phyloP scores from a whole-genome alignment of 2,888 invertebrate species.

The Archaeoteleia sp. region DNA sequence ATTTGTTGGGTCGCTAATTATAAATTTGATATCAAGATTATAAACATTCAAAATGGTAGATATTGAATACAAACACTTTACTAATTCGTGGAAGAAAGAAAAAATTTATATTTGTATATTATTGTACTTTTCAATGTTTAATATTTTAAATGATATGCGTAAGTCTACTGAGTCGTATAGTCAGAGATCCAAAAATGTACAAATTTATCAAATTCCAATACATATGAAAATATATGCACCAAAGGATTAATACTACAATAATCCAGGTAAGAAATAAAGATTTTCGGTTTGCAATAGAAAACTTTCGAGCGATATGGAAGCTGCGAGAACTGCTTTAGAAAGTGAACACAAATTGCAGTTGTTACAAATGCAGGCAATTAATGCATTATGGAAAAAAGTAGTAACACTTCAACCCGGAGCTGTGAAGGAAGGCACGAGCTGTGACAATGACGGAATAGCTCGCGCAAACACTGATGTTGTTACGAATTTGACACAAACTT shows the following conservation, averaged over 20 bases:
- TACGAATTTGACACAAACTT: slow-evolving; percentile 85
- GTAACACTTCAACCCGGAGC: slow-evolving; percentile 79
- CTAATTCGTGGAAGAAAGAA: too few species aligned
- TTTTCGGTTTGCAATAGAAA: slow-evolving; percentile 76
- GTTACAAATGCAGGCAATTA: slow-evolving; percentile 92
- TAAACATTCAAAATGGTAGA: neutral
- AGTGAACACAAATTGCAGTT: slow-evolving; percentile 90
- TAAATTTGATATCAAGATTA: too few species aligned
- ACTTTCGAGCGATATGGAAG: slow-evolving; percentile 88
- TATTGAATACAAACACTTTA: too few species aligned
- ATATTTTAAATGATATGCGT: too few species aligned
- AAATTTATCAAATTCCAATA: too few species aligned
- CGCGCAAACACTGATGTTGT: slow-evolving; percentile 80
- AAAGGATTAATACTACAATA: too few species aligned
- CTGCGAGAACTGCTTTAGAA: slow-evolving; percentile 88
- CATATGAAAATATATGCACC: too few species aligned
- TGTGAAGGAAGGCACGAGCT: slow-evolving; percentile 60
- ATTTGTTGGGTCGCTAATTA: slow-evolving; percentile 1
- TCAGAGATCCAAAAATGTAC: too few species aligned
- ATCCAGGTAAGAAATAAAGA: neutral
- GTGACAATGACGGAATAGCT: slow-evolving; percentile 61
- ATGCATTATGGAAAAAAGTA: slow-evolving; percentile 91
- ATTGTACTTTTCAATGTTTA: too few species aligned
- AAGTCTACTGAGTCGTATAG: too few species aligned
- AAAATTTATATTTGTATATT: too few species aligned